Evolutionary conservation across 2,888 invertebrate species (phyloP).

Genomic region (Ichneumoninae sp.): DNA sequence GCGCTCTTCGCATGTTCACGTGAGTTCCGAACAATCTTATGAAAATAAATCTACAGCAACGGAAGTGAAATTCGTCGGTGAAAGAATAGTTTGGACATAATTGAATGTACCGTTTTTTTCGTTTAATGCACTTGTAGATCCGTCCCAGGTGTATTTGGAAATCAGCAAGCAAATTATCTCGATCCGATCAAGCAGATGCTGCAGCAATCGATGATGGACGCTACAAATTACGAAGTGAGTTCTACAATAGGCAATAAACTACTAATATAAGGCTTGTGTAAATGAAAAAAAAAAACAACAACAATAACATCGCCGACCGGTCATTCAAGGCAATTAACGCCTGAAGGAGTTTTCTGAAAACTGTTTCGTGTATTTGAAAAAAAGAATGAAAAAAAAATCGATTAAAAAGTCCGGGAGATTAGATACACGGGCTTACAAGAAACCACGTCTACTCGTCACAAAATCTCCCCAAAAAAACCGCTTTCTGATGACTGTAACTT

Average conservation of each 20-base stretch:
- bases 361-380: conserved; percentile 25
- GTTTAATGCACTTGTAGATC: conserved; percentile 85
- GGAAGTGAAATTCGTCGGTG: background rate
- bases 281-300: background rate
- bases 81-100: too few species aligned
- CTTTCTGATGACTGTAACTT: conserved; percentile 87
- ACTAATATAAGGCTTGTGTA: background rate
- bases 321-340: background rate
- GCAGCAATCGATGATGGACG: conserved; percentile 91
- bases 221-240: conserved; percentile 88
- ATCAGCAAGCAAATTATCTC: conserved; percentile 95
- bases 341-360: background rate
- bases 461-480: conserved; percentile 83
- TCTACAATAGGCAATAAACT: background rate
- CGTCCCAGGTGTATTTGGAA: conserved; percentile 98
- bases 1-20: conserved; percentile 97
- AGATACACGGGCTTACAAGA: conserved; percentile 78
- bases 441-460: conserved; percentile 81
- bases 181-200: conserved; percentile 98
- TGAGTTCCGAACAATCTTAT: conserved; percentile 84
- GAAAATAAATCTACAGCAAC: background rate
- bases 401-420: conserved; percentile 70
- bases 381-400: background rate
- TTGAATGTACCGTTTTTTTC: background rate
- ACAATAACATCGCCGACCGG: background rate